Conservation (phyloP, 2,888 invertebrate genomes). For the Eupithecia subumbrata region DNA sequence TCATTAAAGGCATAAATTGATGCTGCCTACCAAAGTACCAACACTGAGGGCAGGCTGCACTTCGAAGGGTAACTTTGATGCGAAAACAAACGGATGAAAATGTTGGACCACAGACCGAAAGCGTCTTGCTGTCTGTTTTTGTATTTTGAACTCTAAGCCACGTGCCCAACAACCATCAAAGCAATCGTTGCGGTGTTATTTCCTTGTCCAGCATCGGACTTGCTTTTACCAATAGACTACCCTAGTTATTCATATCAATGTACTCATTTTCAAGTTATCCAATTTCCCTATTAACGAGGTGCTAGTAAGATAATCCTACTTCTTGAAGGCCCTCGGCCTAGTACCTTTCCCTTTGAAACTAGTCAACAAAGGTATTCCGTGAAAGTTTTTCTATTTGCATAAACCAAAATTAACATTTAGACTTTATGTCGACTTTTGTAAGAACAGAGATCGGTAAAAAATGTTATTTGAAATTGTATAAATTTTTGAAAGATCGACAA, state of each 20-base stretch:
- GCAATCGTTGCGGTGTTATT: background rate
- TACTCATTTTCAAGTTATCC: background rate
- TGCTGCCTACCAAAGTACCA: background rate
- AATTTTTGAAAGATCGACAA: too few relatives aligned
- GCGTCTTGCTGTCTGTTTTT: background rate
- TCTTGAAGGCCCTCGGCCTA: background rate
- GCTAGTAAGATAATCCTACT: background rate
- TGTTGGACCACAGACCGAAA: background rate
- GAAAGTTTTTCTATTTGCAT: constrained; percentile 27
- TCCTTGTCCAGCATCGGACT: background rate
- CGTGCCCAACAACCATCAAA: background rate
- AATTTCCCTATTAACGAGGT: background rate
- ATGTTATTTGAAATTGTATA: background rate
- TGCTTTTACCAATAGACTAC: background rate
- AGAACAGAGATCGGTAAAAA: background rate
- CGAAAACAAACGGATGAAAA: background rate
- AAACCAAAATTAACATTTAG: constrained; percentile 5
- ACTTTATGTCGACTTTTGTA: too few relatives aligned
- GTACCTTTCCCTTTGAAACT: constrained; percentile 8
- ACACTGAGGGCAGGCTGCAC: background rate
- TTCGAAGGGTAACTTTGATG: background rate
- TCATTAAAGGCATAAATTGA: background rate
- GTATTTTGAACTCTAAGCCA: background rate
- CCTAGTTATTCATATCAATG: background rate
- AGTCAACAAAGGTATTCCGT: constrained; percentile 27